Base-by-base conservation (phyloP, 2,888 invertebrate species). In the Amaurobius ferox region DNA sequence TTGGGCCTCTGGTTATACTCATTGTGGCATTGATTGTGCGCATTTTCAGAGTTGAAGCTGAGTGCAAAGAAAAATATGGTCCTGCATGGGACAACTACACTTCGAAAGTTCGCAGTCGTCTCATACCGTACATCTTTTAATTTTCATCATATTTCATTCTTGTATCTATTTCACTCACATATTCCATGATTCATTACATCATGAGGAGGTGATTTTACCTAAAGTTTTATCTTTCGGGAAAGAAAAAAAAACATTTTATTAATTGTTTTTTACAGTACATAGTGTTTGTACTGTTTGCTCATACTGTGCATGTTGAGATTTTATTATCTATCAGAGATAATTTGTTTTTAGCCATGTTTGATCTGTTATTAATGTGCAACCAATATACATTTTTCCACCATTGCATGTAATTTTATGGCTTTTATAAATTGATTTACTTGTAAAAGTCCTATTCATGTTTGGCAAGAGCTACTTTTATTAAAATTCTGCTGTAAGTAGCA, bases 51-150 rank as follows among this genome's bases (percentile, higher is more conserved):
- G 35, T 80, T 29, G 87, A 87, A 67, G 61, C 44, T 26, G 87
- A 77, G 62, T 87, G 87, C 48, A 76, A 67, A 29, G 80, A 72
- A 19, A 80, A 80, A 28, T 80, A 87, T 44, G 87, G 87, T 0
- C 77, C 87, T 19, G 80, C 80, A 19, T 87, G 87, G 87, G 48
- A 40, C 0, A 72, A 78, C 19, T 87, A 87, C 39, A 80, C 76
- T 1, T 76, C 76, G 16, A 71, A 77, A 44, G 87, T 87, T 28
- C 76, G 61, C 40, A 78, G 77, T 39, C 80, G 87, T 35, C 66
- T 87, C 68, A 55, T 87, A 32, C 87, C 87, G 7, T 80, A 80
- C 72, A 71, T 87, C 16, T 87, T 87, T 72, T 87, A 80, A 86
- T 7, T 55, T 40, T 30, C 76, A 76, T 71, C 62, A n/a, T 64